Evolutionary conservation across 2,888 invertebrate genomes (phyloP), one percentile per base, ranked within the genome.

Genomic region (Rhabditoides inermis): DNA sequence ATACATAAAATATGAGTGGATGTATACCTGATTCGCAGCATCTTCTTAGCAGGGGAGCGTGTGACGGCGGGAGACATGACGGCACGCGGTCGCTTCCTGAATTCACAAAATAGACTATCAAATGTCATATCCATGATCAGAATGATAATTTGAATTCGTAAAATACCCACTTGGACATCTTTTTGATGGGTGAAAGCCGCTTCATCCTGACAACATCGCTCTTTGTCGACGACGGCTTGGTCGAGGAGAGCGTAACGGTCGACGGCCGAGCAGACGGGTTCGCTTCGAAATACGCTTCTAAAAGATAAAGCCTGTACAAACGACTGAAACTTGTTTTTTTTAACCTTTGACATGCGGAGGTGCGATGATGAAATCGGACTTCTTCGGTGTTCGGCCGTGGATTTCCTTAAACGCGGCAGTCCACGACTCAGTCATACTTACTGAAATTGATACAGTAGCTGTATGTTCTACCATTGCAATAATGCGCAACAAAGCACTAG

Each of bases 381-480:
- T 51, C 23, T 58, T 58, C 23, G 69, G 69, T 7, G 65, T 57
- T 49, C 60, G 60, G 7, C 61, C 62, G 44, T 69, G 60, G 40
- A 69, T 63, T 25, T 56, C 56, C 27, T 61, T 62, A 48, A 65
- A 69, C 7, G 61, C 60, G 22, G 46, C 27, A 27, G 55, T 55
- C 69, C 69, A 69, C 28, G 46, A 51, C n/a, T 60, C 57, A 42
- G 32, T 12, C 52, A 46, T 57, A 26, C 4, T 39, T 15, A 26
- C 45, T 32, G 39, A 35, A 47, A 42, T n/a, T n/a, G n/a, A n/a
- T n/a, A n/a, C n/a, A n/a, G n/a, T n/a, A n/a, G n/a, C n/a, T n/a
- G n/a, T n/a, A n/a, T n/a, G n/a, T n/a, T n/a, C n/a, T n/a, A n/a
- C n/a, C n/a, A n/a, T n/a, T n/a, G n/a, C n/a, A n/a, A n/a, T n/a